phyloP scores from a whole-genome alignment of 1,140 invertebrate genomes.

The Drosophila mojavensis region DNA sequence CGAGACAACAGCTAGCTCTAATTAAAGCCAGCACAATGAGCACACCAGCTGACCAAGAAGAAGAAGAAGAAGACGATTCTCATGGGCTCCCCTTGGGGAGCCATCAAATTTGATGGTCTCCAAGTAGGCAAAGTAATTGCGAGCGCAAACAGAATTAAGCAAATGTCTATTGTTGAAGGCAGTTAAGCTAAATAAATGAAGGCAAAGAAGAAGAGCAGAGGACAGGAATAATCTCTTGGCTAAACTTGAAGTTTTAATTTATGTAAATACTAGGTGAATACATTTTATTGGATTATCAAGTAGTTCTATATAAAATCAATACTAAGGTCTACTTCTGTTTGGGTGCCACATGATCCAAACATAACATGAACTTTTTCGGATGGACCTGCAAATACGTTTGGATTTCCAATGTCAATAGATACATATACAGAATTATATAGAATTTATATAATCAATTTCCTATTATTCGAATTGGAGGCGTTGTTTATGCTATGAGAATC shows the following conservation, averaged over 20 bases:
- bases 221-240: background rate
- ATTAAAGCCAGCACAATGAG: slow-evolving; percentile 33
- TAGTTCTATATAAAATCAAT: background rate
- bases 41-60: slow-evolving; percentile 6
- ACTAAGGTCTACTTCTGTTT: no score
- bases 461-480: no score
- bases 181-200: slow-evolving; percentile 14
- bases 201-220: background rate
- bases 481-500: slow-evolving; percentile 4
- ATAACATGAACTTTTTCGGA: no score
- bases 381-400: no score
- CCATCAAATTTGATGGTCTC: slow-evolving; percentile 46
- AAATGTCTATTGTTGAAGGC: slow-evolving; percentile 35
- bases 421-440: no score
- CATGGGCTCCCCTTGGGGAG: slow-evolving; percentile 23
- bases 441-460: no score
- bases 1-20: slow-evolving; percentile 25
- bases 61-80: slow-evolving; percentile 13
- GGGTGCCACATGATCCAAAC: no score
- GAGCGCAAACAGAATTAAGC: slow-evolving; percentile 46
- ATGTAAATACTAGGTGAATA: slow-evolving; percentile 2
- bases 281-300: slow-evolving; percentile 2
- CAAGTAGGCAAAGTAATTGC: slow-evolving; percentile 46
- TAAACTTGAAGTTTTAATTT: slow-evolving; percentile 9
- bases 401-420: no score